phyloP scores from a whole-genome alignment of 2,797 vertebrate species.

The Parotocinclus haroldoi region DNA sequence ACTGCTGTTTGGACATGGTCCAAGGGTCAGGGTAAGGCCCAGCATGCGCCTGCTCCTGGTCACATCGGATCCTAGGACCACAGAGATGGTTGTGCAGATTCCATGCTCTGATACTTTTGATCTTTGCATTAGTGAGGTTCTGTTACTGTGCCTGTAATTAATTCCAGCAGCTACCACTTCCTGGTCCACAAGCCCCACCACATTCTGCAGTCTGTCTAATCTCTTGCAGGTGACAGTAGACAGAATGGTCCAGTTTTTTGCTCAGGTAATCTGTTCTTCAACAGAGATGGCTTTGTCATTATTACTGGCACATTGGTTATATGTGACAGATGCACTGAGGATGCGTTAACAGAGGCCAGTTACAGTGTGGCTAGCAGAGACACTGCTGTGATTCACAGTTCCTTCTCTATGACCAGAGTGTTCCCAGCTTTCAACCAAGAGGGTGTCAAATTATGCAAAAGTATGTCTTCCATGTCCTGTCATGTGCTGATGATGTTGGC shows the following conservation, averaged over 20 bases:
- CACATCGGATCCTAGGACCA: constrained; percentile 61
- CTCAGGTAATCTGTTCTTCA: constrained; percentile 34
- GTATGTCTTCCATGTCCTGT: constrained; percentile 61
- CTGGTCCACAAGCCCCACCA: constrained; percentile 70
- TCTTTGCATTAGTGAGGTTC: constrained; percentile 63
- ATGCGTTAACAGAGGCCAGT: constrained; percentile 52
- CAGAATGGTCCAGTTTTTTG: constrained; percentile 11
- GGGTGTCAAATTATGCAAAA: constrained; percentile 74
- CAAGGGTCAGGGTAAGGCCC: constrained; percentile 66
- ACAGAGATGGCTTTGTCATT: constrained; percentile 18
- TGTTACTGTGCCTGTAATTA: constrained; percentile 83
- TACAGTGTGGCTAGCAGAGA: constrained; percentile 48
- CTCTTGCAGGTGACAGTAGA: constrained; percentile 68
- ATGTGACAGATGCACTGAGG: constrained; percentile 60
- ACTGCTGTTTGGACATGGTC: constrained; percentile 42
- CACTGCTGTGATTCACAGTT: constrained; percentile 52
- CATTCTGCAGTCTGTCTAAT: constrained; percentile 68
- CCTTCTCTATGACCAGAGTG: constrained; percentile 64
- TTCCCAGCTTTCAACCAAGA: constrained; percentile 60
- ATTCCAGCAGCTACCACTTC: constrained; percentile 81
- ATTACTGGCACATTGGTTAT: constrained; percentile 47
- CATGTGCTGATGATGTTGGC: constrained; percentile 58
- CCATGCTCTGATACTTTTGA: constrained; percentile 75
- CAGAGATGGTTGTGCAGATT: constrained; percentile 69
- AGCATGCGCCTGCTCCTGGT: constrained; percentile 67